Base-by-base conservation (phyloP, 2,113 vertebrate species). In the Myanophis thanlyinensis region DNA sequence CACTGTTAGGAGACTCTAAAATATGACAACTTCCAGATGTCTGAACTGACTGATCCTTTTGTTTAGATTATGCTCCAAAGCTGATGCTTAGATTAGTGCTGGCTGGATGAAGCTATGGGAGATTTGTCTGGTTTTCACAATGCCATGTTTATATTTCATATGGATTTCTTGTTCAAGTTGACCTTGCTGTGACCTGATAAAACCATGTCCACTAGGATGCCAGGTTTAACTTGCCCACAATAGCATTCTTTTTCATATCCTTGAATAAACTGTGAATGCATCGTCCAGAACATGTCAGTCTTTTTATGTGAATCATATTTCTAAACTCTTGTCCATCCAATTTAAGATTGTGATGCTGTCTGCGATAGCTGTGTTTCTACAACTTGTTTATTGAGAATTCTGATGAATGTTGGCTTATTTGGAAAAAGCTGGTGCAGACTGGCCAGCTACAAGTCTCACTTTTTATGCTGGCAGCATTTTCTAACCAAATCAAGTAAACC, bases 11-110 rank as follows among this genome's bases (percentile, higher is more conserved):
- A 98, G 97, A 97, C 98, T 97, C 96, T 96, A 95, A 97, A 97
- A 97, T 96, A 97, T 98, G 98, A 99, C 98, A 98, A 97, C 97
- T 99, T 99, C 98, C 98, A 99, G 98, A 98, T 98, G 98, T 98
- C 98, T 97, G 97, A 98, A 97, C 97, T 86, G 91, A 97, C 96
- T 96, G 97, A 98, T 98, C 97, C 97, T 94, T 98, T 98, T 99
- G 98, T 99, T 99, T 99, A 98, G 98, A 98, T 98, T 98, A 98
- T 97, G 95, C 96, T 95, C 97, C 97, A 97, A 98, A 99, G 98
- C 98, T 98, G 98, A 99, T 98, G 98, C 97, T 94, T 98, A 98
- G 98, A 99, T 99, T 98, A 99, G 98, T 98, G 97, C 98, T 98
- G 98, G 98, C 98, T 98, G 98, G 97, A 98, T 97, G 95, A 94